phyloP scores from a whole-genome alignment of 1,140 invertebrate genomes.

The Tyrophagus putrescentiae region DNA sequence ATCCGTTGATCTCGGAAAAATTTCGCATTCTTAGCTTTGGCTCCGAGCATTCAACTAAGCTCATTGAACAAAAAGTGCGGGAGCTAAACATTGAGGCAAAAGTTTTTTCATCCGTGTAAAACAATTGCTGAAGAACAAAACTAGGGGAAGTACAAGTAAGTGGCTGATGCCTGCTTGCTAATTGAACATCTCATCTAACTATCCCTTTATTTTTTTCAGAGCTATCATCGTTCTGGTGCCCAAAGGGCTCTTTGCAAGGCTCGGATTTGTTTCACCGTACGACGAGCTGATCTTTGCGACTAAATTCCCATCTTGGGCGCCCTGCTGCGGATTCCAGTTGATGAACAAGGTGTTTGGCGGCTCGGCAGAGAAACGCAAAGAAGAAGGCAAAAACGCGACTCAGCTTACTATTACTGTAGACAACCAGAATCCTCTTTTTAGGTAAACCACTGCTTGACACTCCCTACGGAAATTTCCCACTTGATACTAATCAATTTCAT shows the following conservation, averaged over 20 bases:
- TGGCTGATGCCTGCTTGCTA: background rate
- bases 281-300: slow-evolving; percentile 89
- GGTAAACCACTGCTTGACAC: no score
- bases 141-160: slow-evolving; percentile 59
- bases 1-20: no score
- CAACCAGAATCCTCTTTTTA: slow-evolving; percentile 72
- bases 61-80: slow-evolving; percentile 54
- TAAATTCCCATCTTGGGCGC: slow-evolving; percentile 83
- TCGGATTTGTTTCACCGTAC: slow-evolving; percentile 69
- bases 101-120: slow-evolving; percentile 81
- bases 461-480: background rate
- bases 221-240: slow-evolving; percentile 96
- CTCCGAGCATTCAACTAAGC: slow-evolving; percentile 94
- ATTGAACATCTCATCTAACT: background rate
- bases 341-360: slow-evolving; percentile 96
- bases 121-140: slow-evolving; percentile 60
- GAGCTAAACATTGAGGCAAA: slow-evolving; percentile 82
- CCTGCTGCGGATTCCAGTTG: slow-evolving; percentile 98
- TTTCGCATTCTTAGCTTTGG: slow-evolving; percentile 94
- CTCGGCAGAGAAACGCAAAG: slow-evolving; percentile 64
- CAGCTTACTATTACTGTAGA: slow-evolving; percentile 80
- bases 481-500: no score
- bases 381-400: slow-evolving; percentile 83
- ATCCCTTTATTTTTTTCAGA: slow-evolving; percentile 38
- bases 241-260: slow-evolving; percentile 89